Conservation (phyloP, 2,888 invertebrate species). For the Lasioglossum zephyrum region DNA sequence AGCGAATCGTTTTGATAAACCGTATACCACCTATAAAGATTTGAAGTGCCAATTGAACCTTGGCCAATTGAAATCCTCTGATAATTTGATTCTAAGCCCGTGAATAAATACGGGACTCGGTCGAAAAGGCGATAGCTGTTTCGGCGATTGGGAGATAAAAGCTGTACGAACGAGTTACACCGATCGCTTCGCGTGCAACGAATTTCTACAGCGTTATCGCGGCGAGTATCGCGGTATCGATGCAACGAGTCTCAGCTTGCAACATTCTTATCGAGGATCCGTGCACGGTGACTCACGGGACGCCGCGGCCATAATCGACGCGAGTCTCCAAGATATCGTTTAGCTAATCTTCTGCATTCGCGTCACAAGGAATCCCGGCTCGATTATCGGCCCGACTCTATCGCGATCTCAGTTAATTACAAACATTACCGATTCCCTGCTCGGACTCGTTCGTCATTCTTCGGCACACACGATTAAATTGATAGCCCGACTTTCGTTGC, state of each 20-base stretch:
- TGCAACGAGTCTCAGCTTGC: conserved; percentile 1
- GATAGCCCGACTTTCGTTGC: background rate
- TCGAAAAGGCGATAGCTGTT: background rate
- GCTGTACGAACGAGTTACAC: background rate
- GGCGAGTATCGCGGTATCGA: conserved; percentile 10
- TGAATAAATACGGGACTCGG: background rate
- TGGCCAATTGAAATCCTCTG: background rate
- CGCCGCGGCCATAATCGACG: background rate
- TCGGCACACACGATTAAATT: background rate
- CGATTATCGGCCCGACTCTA: background rate
- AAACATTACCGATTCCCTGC: background rate
- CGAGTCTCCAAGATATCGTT: background rate
- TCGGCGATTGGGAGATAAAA: background rate
- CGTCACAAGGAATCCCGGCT: background rate
- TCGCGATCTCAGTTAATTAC: conserved; percentile 2
- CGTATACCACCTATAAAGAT: background rate
- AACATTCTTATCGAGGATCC: conserved; percentile 18
- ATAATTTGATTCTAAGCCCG: background rate
- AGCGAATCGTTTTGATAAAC: no score
- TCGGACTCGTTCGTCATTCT: background rate
- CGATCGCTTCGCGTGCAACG: background rate
- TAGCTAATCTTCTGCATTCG: background rate
- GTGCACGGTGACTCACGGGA: conserved; percentile 1
- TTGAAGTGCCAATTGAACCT: no score
- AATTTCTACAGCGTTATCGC: conserved; percentile 6